A percentile compares a stretch with the other conserved stretches of the same genome.
Conservation (phyloP, 2,113 vertebrate species). For the Pongo abelii region DNA sequence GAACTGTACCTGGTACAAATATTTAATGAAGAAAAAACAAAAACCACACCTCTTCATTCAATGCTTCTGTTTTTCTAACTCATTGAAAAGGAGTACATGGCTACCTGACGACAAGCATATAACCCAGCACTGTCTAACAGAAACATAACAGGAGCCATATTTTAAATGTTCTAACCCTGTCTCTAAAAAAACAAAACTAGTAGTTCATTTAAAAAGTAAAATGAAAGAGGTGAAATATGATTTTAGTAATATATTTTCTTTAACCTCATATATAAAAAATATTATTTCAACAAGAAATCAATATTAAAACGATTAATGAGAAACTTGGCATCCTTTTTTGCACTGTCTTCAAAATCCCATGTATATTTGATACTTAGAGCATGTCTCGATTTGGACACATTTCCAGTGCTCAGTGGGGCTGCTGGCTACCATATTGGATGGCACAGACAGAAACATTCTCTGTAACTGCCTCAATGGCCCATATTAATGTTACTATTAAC, state of each 20-base stretch:
- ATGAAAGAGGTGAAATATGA: background rate
- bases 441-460: background rate
- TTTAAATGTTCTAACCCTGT: background rate
- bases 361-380: background rate
- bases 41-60: background rate
- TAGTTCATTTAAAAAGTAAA: background rate
- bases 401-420: background rate
- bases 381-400: background rate
- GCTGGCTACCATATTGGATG: background rate
- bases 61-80: conserved; percentile 8
- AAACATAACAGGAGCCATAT: background rate
- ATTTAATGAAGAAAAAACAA: conserved; percentile 1
- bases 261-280: background rate
- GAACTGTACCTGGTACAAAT: background rate
- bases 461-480: background rate
- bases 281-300: background rate
- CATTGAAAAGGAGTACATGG: background rate
- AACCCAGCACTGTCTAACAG: background rate
- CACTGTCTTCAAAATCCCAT: background rate
- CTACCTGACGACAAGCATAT: background rate
- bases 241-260: background rate
- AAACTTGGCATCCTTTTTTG: background rate
- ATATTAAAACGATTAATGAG: background rate
- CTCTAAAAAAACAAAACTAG: background rate
- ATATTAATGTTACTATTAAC: background rate